Evolutionary conservation across 2,888 invertebrate species (phyloP).

Genomic region (Latheticus oryzae): DNA sequence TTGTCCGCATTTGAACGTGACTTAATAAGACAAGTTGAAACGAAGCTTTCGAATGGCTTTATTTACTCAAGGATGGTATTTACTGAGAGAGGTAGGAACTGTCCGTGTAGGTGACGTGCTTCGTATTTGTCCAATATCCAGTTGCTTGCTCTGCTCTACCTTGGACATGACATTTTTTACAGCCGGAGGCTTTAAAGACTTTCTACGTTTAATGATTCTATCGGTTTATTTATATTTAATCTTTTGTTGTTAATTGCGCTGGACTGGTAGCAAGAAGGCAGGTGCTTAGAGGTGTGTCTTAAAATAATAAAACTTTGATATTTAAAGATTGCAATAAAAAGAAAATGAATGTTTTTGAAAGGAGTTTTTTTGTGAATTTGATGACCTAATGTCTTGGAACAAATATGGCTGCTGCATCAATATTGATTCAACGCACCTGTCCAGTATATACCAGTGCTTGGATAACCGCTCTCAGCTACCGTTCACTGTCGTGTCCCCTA

Average conservation of each 20-base stretch:
- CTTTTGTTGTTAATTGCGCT: not conserved
- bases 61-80: constrained; percentile 49
- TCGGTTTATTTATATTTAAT: not conserved
- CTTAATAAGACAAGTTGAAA: constrained; percentile 41
- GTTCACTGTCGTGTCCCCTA: constrained; percentile 25
- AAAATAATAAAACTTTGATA: no score
- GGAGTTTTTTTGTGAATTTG: constrained; percentile 1
- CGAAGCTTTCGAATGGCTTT: constrained; percentile 46
- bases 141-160: constrained; percentile 24
- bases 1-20: constrained; percentile 42
- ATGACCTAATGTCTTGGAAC: constrained; percentile 26
- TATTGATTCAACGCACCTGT: constrained; percentile 57
- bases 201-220: constrained; percentile 22
- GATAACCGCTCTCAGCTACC: constrained; percentile 51
- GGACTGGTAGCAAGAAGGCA: no score
- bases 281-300: no score
- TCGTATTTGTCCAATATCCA: constrained; percentile 38
- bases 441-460: constrained; percentile 42
- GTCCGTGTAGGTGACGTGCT: constrained; percentile 41
- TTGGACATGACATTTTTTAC: constrained; percentile 25
- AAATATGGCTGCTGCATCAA: constrained; percentile 52
- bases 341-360: not conserved
- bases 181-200: constrained; percentile 21
- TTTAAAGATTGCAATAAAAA: not conserved
- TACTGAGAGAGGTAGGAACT: constrained; percentile 45